Evolutionary conservation across 2,797 vertebrate species (phyloP), one percentile per base, ranked within the genome.

Genomic region (Mallotus villosus): DNA sequence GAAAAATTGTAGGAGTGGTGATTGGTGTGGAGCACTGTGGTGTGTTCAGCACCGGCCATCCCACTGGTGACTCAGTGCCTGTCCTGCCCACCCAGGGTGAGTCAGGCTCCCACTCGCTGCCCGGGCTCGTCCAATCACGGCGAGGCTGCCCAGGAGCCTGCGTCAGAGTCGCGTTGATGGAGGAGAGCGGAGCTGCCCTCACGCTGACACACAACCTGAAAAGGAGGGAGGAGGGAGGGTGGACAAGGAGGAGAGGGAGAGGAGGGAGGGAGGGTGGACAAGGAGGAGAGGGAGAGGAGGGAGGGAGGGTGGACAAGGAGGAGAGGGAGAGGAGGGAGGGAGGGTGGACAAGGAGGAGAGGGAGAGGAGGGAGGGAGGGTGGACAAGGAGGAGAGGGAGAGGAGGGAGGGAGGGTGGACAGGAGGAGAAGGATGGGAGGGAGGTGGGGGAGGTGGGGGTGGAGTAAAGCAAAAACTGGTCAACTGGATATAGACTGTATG

Each of bases 21-120:
- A 17, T 55, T 55, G 51, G 51, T 1, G 51, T 55, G 16, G 51
- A 55, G 51, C 5, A 12, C 21, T 61, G 22, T 61, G 24, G 59
- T 61, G 59, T 14, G 27, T 27, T 55, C n/a, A 12, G 53, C 62
- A 34, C 62, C 51, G 25, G 51, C 53, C 70, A 55, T 32, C 29
- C 29, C 29, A 41, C 3, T 27, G 34, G 74, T 80, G 71, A 76
- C 53, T 84, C 80, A 84, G 80, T 37, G 16, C 76, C 76, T 70
- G 75, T 77, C 77, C 80, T 79, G 61, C 83, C 80, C 78, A 82
- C 83, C 77, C 17, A 75, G 67, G 60, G 74, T 84, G 80, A 84
- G 73, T 84, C 82, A 84, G 80, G 78, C 78, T 81, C 82, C 82
- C 82, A 81, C 82, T 80, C 71, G 19, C 22, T 24, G 25, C 25